A percentile compares a stretch with the other conserved stretches of the same genome.
Conservation (phyloP, 2,888 invertebrate genomes). For the Orchestes rusci region DNA sequence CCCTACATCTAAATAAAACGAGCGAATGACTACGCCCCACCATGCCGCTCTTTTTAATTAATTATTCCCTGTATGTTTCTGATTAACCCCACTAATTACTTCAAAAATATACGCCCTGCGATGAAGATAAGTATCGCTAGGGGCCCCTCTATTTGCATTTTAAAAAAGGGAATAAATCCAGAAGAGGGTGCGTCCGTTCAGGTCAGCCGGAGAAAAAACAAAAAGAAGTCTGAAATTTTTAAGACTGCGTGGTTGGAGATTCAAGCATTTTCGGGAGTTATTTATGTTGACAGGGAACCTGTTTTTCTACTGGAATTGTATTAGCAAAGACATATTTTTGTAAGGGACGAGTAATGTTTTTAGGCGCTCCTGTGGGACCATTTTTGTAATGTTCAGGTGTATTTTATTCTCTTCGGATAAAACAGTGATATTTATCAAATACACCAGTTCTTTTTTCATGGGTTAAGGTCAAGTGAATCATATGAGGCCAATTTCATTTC, state of each 20-base stretch:
- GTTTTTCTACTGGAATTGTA: slow-evolving; percentile 16
- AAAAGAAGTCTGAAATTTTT: slow-evolving; percentile 21
- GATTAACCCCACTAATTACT: slow-evolving; percentile 23
- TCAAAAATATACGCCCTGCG: slow-evolving; percentile 19
- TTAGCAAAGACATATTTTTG: too few relatives aligned
- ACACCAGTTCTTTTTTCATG: too few relatives aligned
- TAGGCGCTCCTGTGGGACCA: too few relatives aligned
- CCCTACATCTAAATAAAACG: slow-evolving; percentile 10
- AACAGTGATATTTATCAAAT: too few relatives aligned
- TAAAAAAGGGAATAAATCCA: slow-evolving; percentile 18
- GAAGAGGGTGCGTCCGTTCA: slow-evolving; percentile 8
- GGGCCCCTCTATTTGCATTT: slow-evolving; percentile 21
- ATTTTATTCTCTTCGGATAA: too few relatives aligned
- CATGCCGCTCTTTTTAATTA: slow-evolving; percentile 13
- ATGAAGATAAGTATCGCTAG: slow-evolving; percentile 21
- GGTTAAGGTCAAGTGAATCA: too few relatives aligned
- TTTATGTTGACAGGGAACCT: slow-evolving; percentile 17
- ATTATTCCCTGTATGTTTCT: slow-evolving; percentile 17
- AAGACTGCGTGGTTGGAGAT: slow-evolving; percentile 15
- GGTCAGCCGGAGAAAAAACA: slow-evolving; percentile 10
- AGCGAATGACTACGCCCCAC: too few relatives aligned
- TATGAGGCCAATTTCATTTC: too few relatives aligned
- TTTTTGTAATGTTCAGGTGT: too few relatives aligned
- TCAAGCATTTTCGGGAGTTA: slow-evolving; percentile 12
- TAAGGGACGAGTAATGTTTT: too few relatives aligned